Evolutionary conservation across 2,888 invertebrate genomes (phyloP).

Genomic region (Oligia fasciuncula): DNA sequence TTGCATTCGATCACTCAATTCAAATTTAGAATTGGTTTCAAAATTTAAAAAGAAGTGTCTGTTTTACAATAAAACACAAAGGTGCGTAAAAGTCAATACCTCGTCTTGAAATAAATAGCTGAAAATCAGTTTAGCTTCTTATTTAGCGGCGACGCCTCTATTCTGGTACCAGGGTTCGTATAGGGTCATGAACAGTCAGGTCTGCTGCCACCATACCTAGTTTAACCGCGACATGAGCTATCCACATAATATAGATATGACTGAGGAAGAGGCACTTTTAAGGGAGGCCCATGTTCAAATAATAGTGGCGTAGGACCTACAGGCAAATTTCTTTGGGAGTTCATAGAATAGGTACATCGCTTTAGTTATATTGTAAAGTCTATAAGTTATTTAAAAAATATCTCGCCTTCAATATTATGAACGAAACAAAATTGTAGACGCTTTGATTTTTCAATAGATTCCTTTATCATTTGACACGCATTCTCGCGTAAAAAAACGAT

Average conservation of each 20-base stretch:
- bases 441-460: slow-evolving; percentile 1
- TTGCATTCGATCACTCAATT: neutral
- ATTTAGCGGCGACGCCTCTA: no score
- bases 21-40: neutral
- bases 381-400: neutral
- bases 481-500: slow-evolving; percentile 19
- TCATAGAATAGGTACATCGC: neutral
- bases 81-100: neutral
- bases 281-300: neutral
- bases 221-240: neutral
- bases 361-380: neutral
- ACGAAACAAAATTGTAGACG: neutral
- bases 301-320: neutral
- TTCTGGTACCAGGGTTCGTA: neutral
- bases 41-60: neutral
- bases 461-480: slow-evolving; percentile 23
- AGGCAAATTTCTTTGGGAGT: neutral
- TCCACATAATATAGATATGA: neutral
- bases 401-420: neutral
- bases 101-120: neutral
- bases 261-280: neutral
- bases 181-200: neutral
- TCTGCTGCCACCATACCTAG: neutral
- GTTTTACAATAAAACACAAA: neutral
- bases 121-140: neutral